Conservation (phyloP, 1,140 invertebrate species). For the Psix sp. region DNA sequence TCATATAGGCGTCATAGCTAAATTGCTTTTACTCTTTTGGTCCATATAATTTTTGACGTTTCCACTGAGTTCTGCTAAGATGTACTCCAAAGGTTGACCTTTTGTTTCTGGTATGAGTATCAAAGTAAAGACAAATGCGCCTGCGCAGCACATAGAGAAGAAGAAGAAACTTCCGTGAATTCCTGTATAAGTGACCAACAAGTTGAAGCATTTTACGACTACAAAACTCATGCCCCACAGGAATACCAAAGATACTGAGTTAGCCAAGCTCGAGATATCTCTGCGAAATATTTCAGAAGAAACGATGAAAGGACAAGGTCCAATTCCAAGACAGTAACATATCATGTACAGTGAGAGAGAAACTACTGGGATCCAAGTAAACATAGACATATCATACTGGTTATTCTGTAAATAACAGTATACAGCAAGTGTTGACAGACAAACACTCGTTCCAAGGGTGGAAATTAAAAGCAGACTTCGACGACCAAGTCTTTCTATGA, state of each 20-base stretch:
- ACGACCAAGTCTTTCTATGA: slow-evolving; percentile 81
- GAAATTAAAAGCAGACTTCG: slow-evolving; percentile 79
- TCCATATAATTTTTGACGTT: slow-evolving; percentile 23
- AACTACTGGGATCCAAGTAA: slow-evolving; percentile 77
- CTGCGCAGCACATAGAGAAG: slow-evolving; percentile 53
- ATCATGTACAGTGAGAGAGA: slow-evolving; percentile 79
- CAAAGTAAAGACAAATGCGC: slow-evolving; percentile 65
- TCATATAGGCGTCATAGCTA: slow-evolving; percentile 32
- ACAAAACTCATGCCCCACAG: slow-evolving; percentile 78
- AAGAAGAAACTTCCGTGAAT: slow-evolving; percentile 70
- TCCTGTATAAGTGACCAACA: slow-evolving; percentile 59
- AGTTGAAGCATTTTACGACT: slow-evolving; percentile 76
- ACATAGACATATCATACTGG: slow-evolving; percentile 62
- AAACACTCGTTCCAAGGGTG: slow-evolving; percentile 71
- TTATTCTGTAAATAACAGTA: slow-evolving; percentile 73
- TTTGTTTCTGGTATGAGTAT: slow-evolving; percentile 82
- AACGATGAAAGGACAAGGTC: slow-evolving; percentile 79
- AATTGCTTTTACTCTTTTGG: slow-evolving; percentile 33
- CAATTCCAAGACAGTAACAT: slow-evolving; percentile 75
- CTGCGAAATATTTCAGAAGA: slow-evolving; percentile 81
- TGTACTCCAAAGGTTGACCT: slow-evolving; percentile 79
- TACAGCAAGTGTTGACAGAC: slow-evolving; percentile 68
- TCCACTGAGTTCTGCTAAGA: slow-evolving; percentile 71
- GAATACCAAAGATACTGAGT: slow-evolving; percentile 73
- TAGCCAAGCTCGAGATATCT: slow-evolving; percentile 74